Conservation (phyloP, 1,140 invertebrate genomes). For the Campoletis sonorensis region DNA sequence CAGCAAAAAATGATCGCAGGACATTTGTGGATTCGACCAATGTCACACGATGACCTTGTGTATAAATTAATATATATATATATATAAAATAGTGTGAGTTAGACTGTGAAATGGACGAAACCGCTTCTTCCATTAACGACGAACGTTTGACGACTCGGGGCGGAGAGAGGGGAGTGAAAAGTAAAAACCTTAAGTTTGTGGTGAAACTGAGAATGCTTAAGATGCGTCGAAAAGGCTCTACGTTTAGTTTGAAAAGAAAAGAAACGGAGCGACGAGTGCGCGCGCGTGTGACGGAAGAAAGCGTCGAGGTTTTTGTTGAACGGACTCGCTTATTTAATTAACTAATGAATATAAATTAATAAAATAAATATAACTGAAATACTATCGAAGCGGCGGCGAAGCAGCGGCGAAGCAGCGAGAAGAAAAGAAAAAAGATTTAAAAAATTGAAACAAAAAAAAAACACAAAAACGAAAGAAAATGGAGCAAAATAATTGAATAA, state of each 20-base stretch:
- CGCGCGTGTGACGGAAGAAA: conserved; percentile 45
- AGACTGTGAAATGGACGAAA: conserved; percentile 36
- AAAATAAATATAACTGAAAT: neutral
- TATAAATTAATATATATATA: neutral
- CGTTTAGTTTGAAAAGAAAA: conserved; percentile 24
- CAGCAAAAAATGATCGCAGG: neutral
- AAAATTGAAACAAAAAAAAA: conserved; percentile 28
- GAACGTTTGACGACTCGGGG: conserved; percentile 3
- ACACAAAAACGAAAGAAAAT: conserved; percentile 39
- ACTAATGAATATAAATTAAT: neutral
- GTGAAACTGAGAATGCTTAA: too few relatives aligned
- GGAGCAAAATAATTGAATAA: conserved; percentile 50
- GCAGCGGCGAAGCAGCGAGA: neutral
- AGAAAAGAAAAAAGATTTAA: conserved; percentile 17
- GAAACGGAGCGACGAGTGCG: conserved; percentile 44
- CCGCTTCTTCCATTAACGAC: conserved; percentile 58
- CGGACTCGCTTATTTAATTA: conserved; percentile 66
- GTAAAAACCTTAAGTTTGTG: conserved; percentile 48
- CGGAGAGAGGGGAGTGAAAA: conserved; percentile 13
- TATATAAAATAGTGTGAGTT: neutral
- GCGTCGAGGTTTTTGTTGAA: conserved; percentile 55
- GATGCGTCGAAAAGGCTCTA: conserved; percentile 45
- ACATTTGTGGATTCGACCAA: neutral
- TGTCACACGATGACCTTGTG: neutral
- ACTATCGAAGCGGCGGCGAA: conserved; percentile 10